These are phyloP conservation scores for Enteromius radiatus DNA, from an alignment of 2,797 vertebrate species.

Conservation along the genomic window DNA sequence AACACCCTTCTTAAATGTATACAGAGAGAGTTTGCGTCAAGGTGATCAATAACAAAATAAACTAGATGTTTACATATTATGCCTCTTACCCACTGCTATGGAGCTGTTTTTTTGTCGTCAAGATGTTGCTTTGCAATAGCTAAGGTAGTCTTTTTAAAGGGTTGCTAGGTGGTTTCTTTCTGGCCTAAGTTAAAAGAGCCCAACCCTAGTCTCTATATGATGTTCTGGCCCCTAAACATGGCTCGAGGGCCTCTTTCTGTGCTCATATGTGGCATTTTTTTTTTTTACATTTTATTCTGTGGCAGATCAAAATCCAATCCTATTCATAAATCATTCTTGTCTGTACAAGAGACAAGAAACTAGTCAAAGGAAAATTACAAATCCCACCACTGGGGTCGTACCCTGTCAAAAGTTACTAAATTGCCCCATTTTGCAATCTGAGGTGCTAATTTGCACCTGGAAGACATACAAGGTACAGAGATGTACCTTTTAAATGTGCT, in stretches of 20 bases:
- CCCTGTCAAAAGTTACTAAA: not conserved
- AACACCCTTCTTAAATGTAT: not conserved
- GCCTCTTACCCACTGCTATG: not conserved
- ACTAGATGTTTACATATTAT: not conserved
- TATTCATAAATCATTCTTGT: not conserved
- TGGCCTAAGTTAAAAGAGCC: conserved; percentile 6
- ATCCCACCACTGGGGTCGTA: not conserved
- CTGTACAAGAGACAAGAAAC: too few relatives aligned
- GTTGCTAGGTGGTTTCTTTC: conserved; percentile 5
- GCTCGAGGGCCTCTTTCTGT: not conserved
- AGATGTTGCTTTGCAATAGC: not conserved
- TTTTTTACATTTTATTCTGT: not conserved
- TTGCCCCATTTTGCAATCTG: not conserved
- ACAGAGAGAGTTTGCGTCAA: not conserved
- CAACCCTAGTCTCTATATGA: not conserved
- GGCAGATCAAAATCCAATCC: not conserved
- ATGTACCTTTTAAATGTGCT: not conserved
- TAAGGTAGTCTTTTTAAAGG: not conserved
- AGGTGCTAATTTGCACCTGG: not conserved
- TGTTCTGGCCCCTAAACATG: not conserved
- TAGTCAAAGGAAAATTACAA: not conserved
- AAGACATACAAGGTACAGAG: not conserved
- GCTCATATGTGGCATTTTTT: not conserved
- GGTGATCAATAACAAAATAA: not conserved
- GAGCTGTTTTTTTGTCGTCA: not conserved